A percentile compares a stretch with the other conserved stretches of the same genome.
phyloP scores from a whole-genome alignment of 1,140 invertebrate species.

The Lethocerus indicus region DNA sequence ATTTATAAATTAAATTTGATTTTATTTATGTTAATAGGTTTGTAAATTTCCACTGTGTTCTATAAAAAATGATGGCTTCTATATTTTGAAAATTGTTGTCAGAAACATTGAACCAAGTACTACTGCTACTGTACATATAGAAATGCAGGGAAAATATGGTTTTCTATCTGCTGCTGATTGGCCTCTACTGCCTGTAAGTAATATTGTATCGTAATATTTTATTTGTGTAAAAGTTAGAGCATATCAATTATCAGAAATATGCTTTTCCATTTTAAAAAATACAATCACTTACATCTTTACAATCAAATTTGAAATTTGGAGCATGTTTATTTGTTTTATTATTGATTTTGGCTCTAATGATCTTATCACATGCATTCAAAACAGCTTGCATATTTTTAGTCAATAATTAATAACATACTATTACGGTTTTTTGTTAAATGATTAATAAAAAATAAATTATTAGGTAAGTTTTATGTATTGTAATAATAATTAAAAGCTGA shows the following conservation, averaged over 20 bases:
- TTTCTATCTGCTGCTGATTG: constrained; percentile 59
- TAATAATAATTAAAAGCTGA: neutral
- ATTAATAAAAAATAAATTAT: too few species aligned
- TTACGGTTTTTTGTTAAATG: too few species aligned
- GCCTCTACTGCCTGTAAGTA: constrained; percentile 44
- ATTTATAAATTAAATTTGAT: too few species aligned
- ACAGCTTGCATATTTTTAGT: neutral
- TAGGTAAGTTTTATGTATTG: neutral
- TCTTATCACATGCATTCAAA: neutral
- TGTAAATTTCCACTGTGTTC: too few species aligned
- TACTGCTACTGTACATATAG: constrained; percentile 35
- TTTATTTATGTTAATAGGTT: too few species aligned
- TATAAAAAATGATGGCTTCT: constrained; percentile 38
- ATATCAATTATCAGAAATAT: neutral
- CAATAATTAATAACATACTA: too few species aligned
- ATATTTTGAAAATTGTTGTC: constrained; percentile 29
- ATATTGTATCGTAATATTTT: constrained; percentile 6
- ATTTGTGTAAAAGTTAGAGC: too few species aligned
- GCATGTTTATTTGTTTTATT: neutral
- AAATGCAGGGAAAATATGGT: constrained; percentile 45
- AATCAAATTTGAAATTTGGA: neutral
- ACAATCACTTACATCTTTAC: neutral
- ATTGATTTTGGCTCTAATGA: neutral
- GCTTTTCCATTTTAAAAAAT: neutral
- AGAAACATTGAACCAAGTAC: constrained; percentile 20